These are phyloP conservation scores for Phymanthus crucifer DNA, from an alignment of 92 coral and sea anemone species.

Conservation along the genomic window DNA sequence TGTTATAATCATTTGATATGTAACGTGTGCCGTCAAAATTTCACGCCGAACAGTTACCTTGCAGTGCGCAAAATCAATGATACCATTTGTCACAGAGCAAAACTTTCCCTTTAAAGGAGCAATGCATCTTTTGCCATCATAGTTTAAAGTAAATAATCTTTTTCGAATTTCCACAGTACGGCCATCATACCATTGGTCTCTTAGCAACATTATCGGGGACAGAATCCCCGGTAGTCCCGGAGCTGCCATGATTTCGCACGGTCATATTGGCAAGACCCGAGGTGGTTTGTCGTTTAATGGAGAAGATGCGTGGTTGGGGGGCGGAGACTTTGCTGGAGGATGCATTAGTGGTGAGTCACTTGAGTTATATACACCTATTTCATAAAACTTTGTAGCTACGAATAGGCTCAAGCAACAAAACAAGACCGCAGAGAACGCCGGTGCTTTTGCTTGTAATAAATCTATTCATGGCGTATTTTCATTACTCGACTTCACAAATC, in stretches of 20 bases:
- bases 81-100: too few relatives aligned
- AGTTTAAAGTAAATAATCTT: not conserved
- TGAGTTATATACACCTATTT: not conserved
- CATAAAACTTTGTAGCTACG: not conserved
- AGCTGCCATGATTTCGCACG: constrained; percentile 87
- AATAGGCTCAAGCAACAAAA: too few relatives aligned
- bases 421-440: too few relatives aligned
- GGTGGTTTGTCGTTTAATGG: constrained; percentile 92
- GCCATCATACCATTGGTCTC: constrained; percentile 91
- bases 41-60: too few relatives aligned
- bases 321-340: constrained; percentile 94
- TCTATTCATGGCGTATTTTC: too few relatives aligned
- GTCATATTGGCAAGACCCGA: constrained; percentile 71
- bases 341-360: constrained; percentile 83
- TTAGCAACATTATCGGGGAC: constrained; percentile 75
- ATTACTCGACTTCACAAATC: too few relatives aligned
- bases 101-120: too few relatives aligned
- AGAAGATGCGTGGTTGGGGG: constrained; percentile 85
- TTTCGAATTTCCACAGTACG: constrained; percentile 27
- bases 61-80: too few relatives aligned
- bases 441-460: too few relatives aligned
- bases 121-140: too few relatives aligned
- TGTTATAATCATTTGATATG: too few relatives aligned
- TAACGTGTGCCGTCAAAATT: too few relatives aligned
- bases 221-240: constrained; percentile 91